Conservation (phyloP, 2,888 invertebrate genomes). For the Phortica okadai region DNA sequence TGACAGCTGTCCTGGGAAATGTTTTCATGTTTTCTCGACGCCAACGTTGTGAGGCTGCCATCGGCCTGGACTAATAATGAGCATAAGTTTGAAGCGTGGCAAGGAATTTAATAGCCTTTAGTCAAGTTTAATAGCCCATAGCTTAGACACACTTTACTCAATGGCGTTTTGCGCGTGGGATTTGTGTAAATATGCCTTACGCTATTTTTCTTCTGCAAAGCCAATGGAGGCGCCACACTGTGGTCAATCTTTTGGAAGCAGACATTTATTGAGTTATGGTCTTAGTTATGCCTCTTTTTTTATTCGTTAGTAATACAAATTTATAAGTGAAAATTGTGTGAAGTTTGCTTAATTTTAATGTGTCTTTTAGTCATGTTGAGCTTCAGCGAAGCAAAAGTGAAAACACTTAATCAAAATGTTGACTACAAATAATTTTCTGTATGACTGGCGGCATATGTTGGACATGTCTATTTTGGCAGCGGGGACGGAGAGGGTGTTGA, state of each 20-base stretch:
- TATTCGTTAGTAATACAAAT: no score
- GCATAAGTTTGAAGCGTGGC: not conserved
- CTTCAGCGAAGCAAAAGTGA: not conserved
- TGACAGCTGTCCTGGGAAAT: constrained; percentile 29
- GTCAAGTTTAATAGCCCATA: not conserved
- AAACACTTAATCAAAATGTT: constrained; percentile 23
- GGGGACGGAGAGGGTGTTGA: not conserved
- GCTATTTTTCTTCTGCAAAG: not conserved
- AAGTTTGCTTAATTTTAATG: no score
- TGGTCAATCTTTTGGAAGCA: not conserved
- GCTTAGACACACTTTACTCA: not conserved
- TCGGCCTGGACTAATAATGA: not conserved
- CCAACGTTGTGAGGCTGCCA: not conserved
- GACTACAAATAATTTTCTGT: not conserved
- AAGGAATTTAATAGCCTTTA: not conserved
- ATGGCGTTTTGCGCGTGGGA: not conserved
- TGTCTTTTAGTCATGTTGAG: not conserved
- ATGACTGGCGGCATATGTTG: constrained; percentile 1
- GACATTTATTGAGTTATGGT: constrained; percentile 5
- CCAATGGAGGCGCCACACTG: no score
- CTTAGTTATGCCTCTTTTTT: no score
- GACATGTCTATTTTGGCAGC: not conserved
- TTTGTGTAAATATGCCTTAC: not conserved
- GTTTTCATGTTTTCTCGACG: not conserved
- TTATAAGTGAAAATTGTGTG: no score